Evolutionary conservation across 2,113 vertebrate genomes (phyloP).

Genomic region (Steatornis caripensis): DNA sequence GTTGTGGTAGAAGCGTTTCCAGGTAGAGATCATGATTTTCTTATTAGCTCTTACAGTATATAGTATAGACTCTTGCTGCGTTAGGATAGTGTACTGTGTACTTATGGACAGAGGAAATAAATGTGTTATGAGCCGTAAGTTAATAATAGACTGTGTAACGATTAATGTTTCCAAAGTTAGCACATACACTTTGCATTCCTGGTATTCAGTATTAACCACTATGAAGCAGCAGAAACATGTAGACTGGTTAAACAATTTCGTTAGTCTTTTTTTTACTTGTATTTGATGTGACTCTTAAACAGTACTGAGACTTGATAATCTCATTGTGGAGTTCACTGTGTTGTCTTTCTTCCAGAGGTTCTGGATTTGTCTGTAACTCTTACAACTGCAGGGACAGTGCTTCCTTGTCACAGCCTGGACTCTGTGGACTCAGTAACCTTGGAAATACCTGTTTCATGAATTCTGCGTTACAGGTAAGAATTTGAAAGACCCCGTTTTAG

Average conservation of each 20-base stretch:
- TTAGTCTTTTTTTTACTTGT: neutral
- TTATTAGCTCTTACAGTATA: neutral
- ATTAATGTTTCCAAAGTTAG: neutral
- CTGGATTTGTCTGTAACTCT: constrained; percentile 84
- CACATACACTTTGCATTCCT: accelerated
- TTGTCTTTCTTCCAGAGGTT: constrained; percentile 76
- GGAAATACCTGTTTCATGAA: constrained; percentile 99
- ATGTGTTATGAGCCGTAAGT: neutral
- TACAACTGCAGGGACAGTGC: constrained; percentile 88
- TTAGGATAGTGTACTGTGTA: neutral
- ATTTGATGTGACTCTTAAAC: neutral
- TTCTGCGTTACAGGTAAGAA: constrained; percentile 90
- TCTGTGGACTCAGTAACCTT: constrained; percentile 95
- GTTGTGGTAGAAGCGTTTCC: neutral
- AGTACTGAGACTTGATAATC: neutral
- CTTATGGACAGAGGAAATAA: neutral
- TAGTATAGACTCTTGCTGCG: neutral
- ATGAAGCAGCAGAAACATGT: neutral
- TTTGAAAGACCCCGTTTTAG: neutral
- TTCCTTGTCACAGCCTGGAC: constrained; percentile 84
- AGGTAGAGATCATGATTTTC: neutral
- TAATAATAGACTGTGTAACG: neutral
- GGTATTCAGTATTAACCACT: neutral
- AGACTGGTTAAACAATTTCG: neutral
- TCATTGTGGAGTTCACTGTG: neutral